These are phyloP conservation scores for Amblyopsis hoosieri DNA, from an alignment of 2,797 vertebrate genomes.

Conservation along the genomic window DNA sequence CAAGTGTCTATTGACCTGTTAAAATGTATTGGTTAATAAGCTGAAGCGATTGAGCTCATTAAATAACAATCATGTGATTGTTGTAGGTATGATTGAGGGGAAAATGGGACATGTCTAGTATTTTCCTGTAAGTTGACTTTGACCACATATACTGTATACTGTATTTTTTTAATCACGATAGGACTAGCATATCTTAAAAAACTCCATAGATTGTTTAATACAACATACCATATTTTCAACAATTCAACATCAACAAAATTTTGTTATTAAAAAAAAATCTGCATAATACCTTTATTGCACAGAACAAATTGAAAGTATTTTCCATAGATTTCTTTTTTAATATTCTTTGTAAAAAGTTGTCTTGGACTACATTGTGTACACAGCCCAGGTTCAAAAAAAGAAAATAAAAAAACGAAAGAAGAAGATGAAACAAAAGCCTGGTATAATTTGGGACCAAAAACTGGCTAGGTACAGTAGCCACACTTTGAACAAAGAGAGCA, in stretches of 20 bases:
- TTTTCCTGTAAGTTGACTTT: not conserved
- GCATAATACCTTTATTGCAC: slow-evolving; percentile 89
- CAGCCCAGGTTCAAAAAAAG: slow-evolving; percentile 71
- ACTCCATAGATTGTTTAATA: slow-evolving; percentile 86
- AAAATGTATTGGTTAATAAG: too few species aligned
- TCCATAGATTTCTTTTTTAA: slow-evolving; percentile 76
- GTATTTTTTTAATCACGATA: slow-evolving; percentile 54
- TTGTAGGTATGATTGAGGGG: too few species aligned
- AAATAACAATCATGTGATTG: too few species aligned
- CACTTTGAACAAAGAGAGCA: slow-evolving; percentile 78
- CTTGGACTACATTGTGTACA: slow-evolving; percentile 77
- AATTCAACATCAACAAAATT: slow-evolving; percentile 86
- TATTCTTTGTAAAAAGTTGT: slow-evolving; percentile 79
- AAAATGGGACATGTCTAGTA: too few species aligned
- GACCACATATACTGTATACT: not conserved
- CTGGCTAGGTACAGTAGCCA: slow-evolving; percentile 74
- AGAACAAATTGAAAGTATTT: slow-evolving; percentile 85
- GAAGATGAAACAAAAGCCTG: slow-evolving; percentile 59
- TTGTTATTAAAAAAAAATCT: slow-evolving; percentile 82
- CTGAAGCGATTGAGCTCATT: too few species aligned
- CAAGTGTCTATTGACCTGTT: too few species aligned
- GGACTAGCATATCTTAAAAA: slow-evolving; percentile 73
- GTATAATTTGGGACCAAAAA: slow-evolving; percentile 57
- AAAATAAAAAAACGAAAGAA: slow-evolving; percentile 46
- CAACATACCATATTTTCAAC: slow-evolving; percentile 87